Percentiles rank a stretch among this genome's conserved stretches.
phyloP scores from a whole-genome alignment of 2,888 invertebrate species.

The Fissipunctia ypsillon region DNA sequence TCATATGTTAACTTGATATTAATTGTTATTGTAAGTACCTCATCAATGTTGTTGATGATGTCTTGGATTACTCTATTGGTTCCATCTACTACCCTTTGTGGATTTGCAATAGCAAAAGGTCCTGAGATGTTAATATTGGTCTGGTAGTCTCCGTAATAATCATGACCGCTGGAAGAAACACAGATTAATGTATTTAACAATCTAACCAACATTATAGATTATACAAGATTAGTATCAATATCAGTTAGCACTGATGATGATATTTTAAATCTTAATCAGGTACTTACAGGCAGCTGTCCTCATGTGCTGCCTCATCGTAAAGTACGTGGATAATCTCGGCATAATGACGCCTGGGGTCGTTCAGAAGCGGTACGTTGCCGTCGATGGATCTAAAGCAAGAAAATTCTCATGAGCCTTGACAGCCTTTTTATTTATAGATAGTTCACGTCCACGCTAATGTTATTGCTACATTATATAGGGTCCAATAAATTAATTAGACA shows the following conservation, averaged over 20 bases:
- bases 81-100: background rate
- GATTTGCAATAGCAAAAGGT: background rate
- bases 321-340: conserved; percentile 8
- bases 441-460: background rate
- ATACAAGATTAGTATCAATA: no score
- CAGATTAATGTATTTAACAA: background rate
- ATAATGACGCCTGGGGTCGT: conserved; percentile 15
- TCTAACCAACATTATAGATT: background rate
- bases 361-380: background rate
- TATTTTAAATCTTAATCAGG: background rate
- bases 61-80: fast-evolving
- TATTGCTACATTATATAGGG: background rate
- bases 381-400: conserved; percentile 6
- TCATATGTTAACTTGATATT: background rate
- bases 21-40: conserved; percentile 2
- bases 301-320: background rate
- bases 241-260: background rate
- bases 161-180: conserved; percentile 1
- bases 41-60: fast-evolving
- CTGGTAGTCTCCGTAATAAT: conserved; percentile 8
- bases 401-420: background rate
- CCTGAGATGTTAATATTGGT: background rate
- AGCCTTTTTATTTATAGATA: background rate
- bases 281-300: background rate
- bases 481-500: background rate